phyloP scores from a whole-genome alignment of 2,888 invertebrate genomes.

The Danaus chrysippus region DNA sequence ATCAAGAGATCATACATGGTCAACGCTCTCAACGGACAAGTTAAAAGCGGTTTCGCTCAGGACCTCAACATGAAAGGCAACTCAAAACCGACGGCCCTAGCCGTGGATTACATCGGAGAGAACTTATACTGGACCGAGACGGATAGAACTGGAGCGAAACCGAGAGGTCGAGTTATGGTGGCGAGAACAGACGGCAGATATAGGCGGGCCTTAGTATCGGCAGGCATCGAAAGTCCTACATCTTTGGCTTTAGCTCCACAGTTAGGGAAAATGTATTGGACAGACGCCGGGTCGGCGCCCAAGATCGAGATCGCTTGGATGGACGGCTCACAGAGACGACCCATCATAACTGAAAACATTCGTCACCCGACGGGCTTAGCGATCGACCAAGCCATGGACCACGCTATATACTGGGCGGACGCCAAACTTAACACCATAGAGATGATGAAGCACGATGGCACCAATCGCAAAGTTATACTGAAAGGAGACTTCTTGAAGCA shows the following conservation, averaged over 20 bases:
- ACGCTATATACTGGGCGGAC: conserved; percentile 97
- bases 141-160: conserved; percentile 85
- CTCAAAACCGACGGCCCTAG: conserved; percentile 91
- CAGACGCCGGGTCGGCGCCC: conserved; percentile 93
- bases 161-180: conserved; percentile 90
- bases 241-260: conserved; percentile 93
- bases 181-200: conserved; percentile 94
- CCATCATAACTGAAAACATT: conserved; percentile 89
- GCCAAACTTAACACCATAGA: conserved; percentile 95
- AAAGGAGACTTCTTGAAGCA: conserved; percentile 86
- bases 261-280: conserved; percentile 93
- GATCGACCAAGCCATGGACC: conserved; percentile 93
- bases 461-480: conserved; percentile 84
- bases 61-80: conserved; percentile 91
- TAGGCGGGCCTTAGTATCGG: conserved; percentile 86
- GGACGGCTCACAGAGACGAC: conserved; percentile 94
- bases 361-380: conserved; percentile 93
- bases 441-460: conserved; percentile 89
- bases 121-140: conserved; percentile 97
- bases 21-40: conserved; percentile 86
- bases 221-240: conserved; percentile 91
- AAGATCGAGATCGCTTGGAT: conserved; percentile 98
- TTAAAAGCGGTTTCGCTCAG: conserved; percentile 90
- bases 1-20: conserved; percentile 96
- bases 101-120: conserved; percentile 95